Evolutionary conservation across 2,113 vertebrate species (phyloP), one percentile per base, ranked within the genome.

Genomic region (Phaethornis superciliosus): DNA sequence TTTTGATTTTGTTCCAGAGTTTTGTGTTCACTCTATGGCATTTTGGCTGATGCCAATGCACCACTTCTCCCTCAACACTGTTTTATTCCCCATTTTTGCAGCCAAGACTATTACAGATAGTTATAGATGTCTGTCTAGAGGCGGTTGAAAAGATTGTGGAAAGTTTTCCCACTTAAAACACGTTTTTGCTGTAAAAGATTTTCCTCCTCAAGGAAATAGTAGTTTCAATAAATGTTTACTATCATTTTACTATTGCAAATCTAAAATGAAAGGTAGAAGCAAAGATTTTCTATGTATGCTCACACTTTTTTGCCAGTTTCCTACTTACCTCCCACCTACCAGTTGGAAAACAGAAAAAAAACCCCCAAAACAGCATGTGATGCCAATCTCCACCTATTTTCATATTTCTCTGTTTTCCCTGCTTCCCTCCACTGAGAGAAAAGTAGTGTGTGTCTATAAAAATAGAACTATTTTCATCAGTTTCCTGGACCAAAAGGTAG

Each of bases 321-420:
- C 92, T 82, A 64, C 95, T 94, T 96, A 92, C 90, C 96, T 96
- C 96, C 96, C 92, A 96, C 96, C 88, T 96, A 93, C 92, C 96
- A 96, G 64, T 92, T 90, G 95, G 95, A 83, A 88, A 96, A 92
- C 68, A 94, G 51, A 30, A 55, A 79, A 94, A 49, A 23, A 3
- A 7, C 1, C 4, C 1, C 9, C 21, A 47, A 47, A 21, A 21
- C 46, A 83, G 23, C 23, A 58, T 93, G 85, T 83, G 71, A 94
- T 96, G 88, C 33, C 90, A 88, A 21, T 91, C 80, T 77, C 52
- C 47, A 86, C 92, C 80, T 93, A 92, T 93, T 93, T 96, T 93
- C 90, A 42, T 91, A 37, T 91, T 91, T 91, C 32, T 89, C 78
- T 88, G 21, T 72, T 90, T 85, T 77, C 21, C 10, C 19, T 28